Evolutionary conservation across 2,113 vertebrate genomes (phyloP).

Genomic region (cat (Felis catus)): F.catus_Fca126_mat1.0 CM031411.1:87673001-87673500

Average conservation of each 20-base stretch:
- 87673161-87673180: not conserved
- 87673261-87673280: conserved; percentile 29
- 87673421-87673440: not conserved
- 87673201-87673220: not conserved
- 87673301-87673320: not conserved
- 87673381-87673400: not conserved
- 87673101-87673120: not conserved
- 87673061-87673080: conserved; percentile 42
- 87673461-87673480: conserved; percentile 7
- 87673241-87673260: not conserved
- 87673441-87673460: conserved; percentile 20
- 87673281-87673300: not conserved
- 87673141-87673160: not conserved
- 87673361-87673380: not conserved
- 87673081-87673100: conserved; percentile 26
- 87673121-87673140: not conserved
- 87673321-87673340: conserved; percentile 20
- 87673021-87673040: conserved; percentile 44
- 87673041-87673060: conserved; percentile 47
- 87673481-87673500: not conserved
- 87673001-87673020: conserved; percentile 35
- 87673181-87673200: not conserved
- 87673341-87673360: not conserved
- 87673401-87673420: not conserved
- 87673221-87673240: not conserved